Base-by-base conservation (phyloP, 2,113 vertebrate genomes). In the Syrrhaptes paradoxus region DNA sequence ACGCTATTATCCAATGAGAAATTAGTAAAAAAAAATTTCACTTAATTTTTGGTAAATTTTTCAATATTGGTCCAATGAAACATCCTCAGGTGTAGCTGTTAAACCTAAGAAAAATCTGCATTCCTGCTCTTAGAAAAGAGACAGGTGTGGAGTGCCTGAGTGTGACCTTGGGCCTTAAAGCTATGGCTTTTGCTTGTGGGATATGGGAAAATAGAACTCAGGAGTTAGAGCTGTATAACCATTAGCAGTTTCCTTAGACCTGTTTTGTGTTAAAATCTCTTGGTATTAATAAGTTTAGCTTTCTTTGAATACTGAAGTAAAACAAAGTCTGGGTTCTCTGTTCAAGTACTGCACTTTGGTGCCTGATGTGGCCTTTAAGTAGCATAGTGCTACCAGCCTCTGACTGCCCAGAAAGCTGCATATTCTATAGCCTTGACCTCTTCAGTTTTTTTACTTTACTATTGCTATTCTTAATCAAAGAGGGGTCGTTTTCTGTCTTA, bases 51-150 rank as follows among this genome's bases (percentile, higher is more conserved):
- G 18, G 20, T 77, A 55, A 36, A 4, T 52, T 38, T 68, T 68
- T 63, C 14, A 28, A 0, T 59, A 26, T 55, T 72, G 32, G 4
- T 28, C 36, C 17, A 2, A 8, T 4, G 8, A 54, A 24, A 70
- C 28, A 28, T 54, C 29, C 55, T 54, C 43, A 58, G 25, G 9
- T 20, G 7, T 63, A 61, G 51, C 70, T 3, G 10, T 13, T 75
- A 79, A 79, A 71, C 8, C 6, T 19, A 10, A 54, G 65, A 46
- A 65, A 54, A 85, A 71, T 58, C 51, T 43, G 5, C 6, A 7
- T 49, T 82, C 63, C 20, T 87, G 11, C 15, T 67, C 0, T 52
- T 21, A 18, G n/a, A 4, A 34, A 55, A 54, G 52, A 51, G 13
- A 9, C 22, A 10, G 4, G 0, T 67, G 11, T 51, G 17, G 71